A percentile compares a stretch with the other conserved stretches of the same genome.
phyloP scores from a whole-genome alignment of 2,113 vertebrate species.

The Crotalus tigris region DNA sequence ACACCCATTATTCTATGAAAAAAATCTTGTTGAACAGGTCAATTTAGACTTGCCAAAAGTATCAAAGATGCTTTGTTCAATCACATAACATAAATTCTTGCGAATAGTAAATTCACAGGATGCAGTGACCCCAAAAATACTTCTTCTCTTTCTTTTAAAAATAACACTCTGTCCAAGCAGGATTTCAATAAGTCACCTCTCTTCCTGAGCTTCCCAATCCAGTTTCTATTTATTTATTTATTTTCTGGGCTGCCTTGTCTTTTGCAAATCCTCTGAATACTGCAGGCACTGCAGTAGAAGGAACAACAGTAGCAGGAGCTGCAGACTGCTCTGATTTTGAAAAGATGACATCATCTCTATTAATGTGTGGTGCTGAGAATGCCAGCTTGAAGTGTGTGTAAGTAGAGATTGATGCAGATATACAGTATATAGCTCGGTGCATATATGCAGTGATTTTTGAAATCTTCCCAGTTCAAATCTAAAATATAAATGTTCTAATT shows the following conservation, averaged over 20 bases:
- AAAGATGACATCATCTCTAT: constrained; percentile 67
- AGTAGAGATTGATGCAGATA: constrained; percentile 35
- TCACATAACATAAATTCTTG: background rate
- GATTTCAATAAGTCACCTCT: background rate
- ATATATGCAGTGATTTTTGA: constrained; percentile 26
- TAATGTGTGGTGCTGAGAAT: constrained; percentile 35
- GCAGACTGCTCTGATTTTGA: constrained; percentile 35
- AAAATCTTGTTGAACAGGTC: background rate
- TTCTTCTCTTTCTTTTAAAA: background rate
- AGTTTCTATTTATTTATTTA: background rate
- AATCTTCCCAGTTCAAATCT: constrained; percentile 30
- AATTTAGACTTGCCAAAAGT: background rate
- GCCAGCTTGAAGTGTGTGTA: constrained; percentile 19
- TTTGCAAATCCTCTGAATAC: background rate
- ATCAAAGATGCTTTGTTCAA: background rate
- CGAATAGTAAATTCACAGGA: background rate
- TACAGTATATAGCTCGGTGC: constrained; percentile 21
- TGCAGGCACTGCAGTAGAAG: constrained; percentile 50
- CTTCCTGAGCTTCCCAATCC: background rate
- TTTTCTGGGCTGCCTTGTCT: background rate
- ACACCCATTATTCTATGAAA: background rate
- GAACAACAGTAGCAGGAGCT: constrained; percentile 11
- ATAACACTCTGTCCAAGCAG: background rate
- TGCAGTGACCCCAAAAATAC: no score
- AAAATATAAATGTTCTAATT: background rate